Evolutionary conservation across 37 sponge, comb jelly and placozoan species (phyloP).

Genomic region (Geodia barretti): DNA sequence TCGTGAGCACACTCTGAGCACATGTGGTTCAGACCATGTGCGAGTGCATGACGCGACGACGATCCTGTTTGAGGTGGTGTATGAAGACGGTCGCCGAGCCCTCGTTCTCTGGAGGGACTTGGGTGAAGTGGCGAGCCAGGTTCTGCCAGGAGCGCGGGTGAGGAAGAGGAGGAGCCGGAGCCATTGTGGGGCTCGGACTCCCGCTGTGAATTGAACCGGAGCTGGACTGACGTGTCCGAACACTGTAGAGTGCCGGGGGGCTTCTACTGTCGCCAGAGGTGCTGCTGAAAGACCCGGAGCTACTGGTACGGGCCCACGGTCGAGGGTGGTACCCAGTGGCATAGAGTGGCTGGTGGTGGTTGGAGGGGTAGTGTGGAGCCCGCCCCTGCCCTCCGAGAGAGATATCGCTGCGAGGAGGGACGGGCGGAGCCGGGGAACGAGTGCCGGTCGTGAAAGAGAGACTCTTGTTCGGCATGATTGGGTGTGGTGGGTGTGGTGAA

Average conservation of each 20-base stretch:
- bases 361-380: background rate
- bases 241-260: background rate
- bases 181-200: background rate
- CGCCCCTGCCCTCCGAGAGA: slow-evolving; percentile 8
- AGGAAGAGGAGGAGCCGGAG: background rate
- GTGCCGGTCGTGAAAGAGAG: too few relatives aligned
- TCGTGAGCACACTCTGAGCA: too few relatives aligned
- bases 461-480: background rate
- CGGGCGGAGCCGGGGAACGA: slow-evolving; percentile 1
- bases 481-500: background rate
- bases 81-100: slow-evolving; percentile 46
- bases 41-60: slow-evolving; percentile 12
- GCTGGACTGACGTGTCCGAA: background rate
- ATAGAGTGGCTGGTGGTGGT: background rate
- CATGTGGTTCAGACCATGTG: background rate
- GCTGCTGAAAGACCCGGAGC: background rate
- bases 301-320: background rate
- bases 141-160: background rate
- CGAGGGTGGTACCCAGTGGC: background rate
- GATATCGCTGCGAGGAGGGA: slow-evolving; percentile 56
- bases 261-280: background rate
- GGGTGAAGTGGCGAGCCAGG: background rate
- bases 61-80: slow-evolving; percentile 34
- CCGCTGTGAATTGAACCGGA: background rate
- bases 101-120: background rate